Conservation (phyloP, 2,113 vertebrate species). For the Ciconia maguari region DNA sequence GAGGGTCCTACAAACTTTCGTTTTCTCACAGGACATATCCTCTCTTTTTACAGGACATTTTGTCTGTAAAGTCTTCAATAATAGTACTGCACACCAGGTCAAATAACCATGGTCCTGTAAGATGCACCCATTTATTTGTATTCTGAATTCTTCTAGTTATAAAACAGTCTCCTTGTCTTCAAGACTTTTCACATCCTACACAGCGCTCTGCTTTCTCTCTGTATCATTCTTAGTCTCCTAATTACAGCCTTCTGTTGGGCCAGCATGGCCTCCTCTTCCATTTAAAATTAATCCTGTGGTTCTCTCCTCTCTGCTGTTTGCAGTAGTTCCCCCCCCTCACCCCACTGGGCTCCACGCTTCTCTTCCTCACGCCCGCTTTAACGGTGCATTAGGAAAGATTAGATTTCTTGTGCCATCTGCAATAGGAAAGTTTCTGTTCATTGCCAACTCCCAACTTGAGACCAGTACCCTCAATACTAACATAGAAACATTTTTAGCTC, state of each 20-base stretch:
- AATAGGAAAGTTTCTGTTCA: not conserved
- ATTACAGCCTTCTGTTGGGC: fast-evolving
- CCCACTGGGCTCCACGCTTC: not conserved
- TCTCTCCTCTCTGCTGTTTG: not conserved
- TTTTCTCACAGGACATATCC: not conserved
- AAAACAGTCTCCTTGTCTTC: not conserved
- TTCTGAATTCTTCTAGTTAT: not conserved
- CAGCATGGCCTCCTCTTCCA: not conserved
- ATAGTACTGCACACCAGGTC: not conserved
- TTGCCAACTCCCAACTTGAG: not conserved
- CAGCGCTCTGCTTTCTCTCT: not conserved
- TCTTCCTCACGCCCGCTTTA: not conserved
- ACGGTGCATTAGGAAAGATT: not conserved
- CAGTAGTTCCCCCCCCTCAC: not conserved
- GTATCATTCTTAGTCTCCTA: not conserved
- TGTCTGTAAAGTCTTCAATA: not conserved
- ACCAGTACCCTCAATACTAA: not conserved
- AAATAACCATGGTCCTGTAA: not conserved
- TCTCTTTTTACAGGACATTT: not conserved
- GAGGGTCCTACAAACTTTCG: not conserved
- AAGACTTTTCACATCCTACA: not conserved
- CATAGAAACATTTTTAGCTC: not conserved
- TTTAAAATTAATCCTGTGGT: not conserved
- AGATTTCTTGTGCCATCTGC: not conserved
- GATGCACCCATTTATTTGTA: not conserved